Conservation (phyloP, 2,888 invertebrate genomes). For the Tiliacea citrago region DNA sequence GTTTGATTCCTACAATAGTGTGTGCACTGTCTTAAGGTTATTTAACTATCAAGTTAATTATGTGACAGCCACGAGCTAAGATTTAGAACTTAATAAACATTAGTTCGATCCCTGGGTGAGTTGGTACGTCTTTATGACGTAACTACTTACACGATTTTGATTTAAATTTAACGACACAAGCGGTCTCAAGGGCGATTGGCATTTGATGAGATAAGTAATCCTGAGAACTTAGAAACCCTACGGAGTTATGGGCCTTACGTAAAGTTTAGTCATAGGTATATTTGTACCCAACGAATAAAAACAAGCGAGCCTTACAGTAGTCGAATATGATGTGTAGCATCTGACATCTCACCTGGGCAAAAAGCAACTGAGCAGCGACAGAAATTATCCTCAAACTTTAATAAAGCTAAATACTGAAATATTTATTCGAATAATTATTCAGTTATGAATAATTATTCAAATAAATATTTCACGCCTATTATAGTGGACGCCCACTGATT, state of each 20-base stretch:
- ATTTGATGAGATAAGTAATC: conserved; percentile 33
- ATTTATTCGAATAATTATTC: too few relatives aligned
- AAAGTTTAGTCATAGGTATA: conserved; percentile 16
- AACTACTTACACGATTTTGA: conserved; percentile 26
- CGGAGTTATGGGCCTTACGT: background rate
- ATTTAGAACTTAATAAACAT: conserved; percentile 21
- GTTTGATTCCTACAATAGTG: background rate
- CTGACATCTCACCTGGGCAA: too few relatives aligned
- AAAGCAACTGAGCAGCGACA: too few relatives aligned
- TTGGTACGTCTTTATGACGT: conserved; percentile 9
- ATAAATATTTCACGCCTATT: too few relatives aligned
- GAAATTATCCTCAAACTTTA: too few relatives aligned
- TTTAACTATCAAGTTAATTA: conserved; percentile 13
- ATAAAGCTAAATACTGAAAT: too few relatives aligned
- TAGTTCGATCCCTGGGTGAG: conserved; percentile 15
- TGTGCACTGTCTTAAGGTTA: background rate
- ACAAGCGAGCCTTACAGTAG: too few relatives aligned
- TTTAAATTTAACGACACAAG: conserved; percentile 15
- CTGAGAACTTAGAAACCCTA: conserved; percentile 21
- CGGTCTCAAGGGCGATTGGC: conserved; percentile 15
- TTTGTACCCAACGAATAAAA: background rate
- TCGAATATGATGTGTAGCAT: too few relatives aligned
- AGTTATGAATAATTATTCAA: too few relatives aligned
- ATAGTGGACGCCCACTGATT: too few relatives aligned
- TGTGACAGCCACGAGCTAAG: background rate